Percentiles rank a stretch among this genome's conserved stretches.
Conservation (phyloP, 2,888 invertebrate genomes). For the Noctua janthina region DNA sequence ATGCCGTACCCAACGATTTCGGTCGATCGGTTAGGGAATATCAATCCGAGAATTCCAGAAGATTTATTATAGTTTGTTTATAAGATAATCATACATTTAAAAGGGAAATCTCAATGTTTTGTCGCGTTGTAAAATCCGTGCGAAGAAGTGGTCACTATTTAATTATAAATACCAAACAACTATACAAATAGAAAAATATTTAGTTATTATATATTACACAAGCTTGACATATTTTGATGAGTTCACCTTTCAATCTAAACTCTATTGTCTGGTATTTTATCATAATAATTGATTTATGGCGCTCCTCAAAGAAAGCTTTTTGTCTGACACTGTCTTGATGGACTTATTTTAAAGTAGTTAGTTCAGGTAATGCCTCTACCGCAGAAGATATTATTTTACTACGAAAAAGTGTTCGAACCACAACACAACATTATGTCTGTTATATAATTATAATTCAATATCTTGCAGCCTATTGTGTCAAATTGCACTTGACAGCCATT, state of each 20-base stretch:
- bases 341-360: slow-evolving; percentile 3
- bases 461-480: background rate
- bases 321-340: background rate
- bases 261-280: slow-evolving; percentile 17
- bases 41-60: no score
- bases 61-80: no score
- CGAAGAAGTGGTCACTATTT: no score
- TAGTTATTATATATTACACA: background rate
- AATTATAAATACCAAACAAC: no score
- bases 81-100: no score
- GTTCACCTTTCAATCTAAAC: slow-evolving; percentile 20
- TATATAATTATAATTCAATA: background rate
- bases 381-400: background rate
- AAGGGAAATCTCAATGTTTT: no score
- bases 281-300: slow-evolving; percentile 16
- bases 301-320: slow-evolving; percentile 37
- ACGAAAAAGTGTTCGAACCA: background rate
- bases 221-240: background rate
- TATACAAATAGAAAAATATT: background rate
- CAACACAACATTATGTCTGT: background rate
- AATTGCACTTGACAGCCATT: background rate
- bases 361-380: background rate
- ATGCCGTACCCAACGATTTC: no score
- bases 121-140: no score
- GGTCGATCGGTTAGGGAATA: no score